Evolutionary conservation across 2,888 invertebrate species (phyloP).

Genomic region (Dioctria rufipes): DNA sequence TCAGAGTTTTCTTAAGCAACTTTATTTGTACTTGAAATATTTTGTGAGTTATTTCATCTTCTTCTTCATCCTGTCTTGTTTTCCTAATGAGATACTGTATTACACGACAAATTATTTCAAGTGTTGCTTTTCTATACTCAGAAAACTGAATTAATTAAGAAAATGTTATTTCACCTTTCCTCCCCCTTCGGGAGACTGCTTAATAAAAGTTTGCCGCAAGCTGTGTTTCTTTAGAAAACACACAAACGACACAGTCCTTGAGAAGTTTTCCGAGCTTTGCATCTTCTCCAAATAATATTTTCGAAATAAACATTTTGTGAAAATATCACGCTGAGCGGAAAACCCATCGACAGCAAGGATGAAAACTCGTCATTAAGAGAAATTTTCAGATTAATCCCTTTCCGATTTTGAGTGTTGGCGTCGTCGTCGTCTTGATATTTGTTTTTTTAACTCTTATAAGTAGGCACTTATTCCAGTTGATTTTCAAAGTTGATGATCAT

Average conservation of each 20-base stretch:
- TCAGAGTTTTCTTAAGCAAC: no score
- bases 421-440: no score
- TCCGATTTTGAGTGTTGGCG: not conserved
- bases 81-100: conserved; percentile 1
- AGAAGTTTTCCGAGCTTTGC: conserved; percentile 1
- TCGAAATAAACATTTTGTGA: conserved; percentile 13
- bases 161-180: conserved; percentile 31
- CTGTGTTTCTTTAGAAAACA: conserved; percentile 26
- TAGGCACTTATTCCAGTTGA: no score
- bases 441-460: no score
- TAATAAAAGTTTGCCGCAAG: not conserved
- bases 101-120: conserved; percentile 7
- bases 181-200: not conserved
- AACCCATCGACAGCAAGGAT: no score
- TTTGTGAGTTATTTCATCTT: no score
- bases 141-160: conserved; percentile 27
- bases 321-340: not conserved
- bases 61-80: no score
- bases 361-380: conserved; percentile 3
- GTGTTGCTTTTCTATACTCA: not conserved
- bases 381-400: conserved; percentile 5
- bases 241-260: conserved; percentile 6
- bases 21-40: no score
- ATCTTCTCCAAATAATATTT: conserved; percentile 13
- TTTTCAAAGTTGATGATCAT: no score